Percentiles rank a stretch among this genome's conserved stretches.
phyloP scores from a whole-genome alignment of 2,888 invertebrate species.

The Amphipoea oculea region DNA sequence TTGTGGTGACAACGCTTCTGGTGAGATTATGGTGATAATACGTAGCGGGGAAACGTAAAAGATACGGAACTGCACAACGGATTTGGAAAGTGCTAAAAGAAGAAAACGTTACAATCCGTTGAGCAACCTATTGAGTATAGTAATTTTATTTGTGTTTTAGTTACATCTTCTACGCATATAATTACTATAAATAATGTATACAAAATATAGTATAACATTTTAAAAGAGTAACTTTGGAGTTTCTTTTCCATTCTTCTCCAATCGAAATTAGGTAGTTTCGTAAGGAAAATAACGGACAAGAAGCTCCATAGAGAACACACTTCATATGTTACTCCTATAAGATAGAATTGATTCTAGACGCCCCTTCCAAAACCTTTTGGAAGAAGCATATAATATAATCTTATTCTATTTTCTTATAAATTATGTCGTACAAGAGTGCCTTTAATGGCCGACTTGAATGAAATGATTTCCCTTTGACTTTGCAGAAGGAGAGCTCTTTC shows the following conservation, averaged over 20 bases:
- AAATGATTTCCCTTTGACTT: neutral
- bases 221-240: neutral
- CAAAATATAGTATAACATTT: neutral
- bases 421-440: neutral
- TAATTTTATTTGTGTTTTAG: neutral
- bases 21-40: slow-evolving; percentile 24
- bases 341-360: neutral
- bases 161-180: neutral
- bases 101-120: neutral
- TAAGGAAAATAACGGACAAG: neutral
- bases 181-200: neutral
- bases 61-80: neutral
- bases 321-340: neutral
- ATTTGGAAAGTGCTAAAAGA: neutral
- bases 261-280: neutral
- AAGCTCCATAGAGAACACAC: too few species aligned
- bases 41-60: neutral
- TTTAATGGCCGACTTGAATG: neutral
- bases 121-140: neutral
- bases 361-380: neutral
- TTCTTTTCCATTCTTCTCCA: neutral
- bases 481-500: neutral
- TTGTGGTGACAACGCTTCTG: slow-evolving; percentile 28
- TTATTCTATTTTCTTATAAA: neutral
- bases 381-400: neutral